Conservation (phyloP, 2,888 invertebrate genomes). For the Scotopteryx bipunctaria region DNA sequence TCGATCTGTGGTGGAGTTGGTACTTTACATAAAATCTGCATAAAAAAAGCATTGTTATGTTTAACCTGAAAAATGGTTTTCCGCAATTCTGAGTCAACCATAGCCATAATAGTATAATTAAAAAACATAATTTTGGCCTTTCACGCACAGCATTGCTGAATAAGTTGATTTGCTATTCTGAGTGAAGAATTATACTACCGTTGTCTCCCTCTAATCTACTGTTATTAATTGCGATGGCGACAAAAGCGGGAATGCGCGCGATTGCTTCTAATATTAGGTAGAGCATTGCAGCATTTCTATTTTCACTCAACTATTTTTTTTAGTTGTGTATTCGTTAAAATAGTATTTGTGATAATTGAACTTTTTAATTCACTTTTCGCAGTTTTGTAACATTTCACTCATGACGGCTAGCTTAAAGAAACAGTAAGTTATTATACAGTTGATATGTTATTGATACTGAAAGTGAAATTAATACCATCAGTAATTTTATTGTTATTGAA, state of each 20-base stretch:
- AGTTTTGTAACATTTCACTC: background rate
- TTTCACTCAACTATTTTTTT: background rate
- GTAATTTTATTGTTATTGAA: conserved; percentile 68
- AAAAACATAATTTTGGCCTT: no score
- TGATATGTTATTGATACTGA: conserved; percentile 35
- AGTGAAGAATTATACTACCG: conserved; percentile 35
- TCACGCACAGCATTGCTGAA: no score
- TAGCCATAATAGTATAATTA: no score
- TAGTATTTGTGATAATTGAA: no score
- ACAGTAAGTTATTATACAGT: conserved; percentile 2
- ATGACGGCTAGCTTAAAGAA: background rate
- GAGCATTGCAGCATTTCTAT: background rate
- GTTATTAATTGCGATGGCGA: conserved; percentile 73
- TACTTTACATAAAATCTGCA: no score
- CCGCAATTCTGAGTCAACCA: no score
- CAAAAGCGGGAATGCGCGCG: conserved; percentile 58
- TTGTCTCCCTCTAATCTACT: conserved; percentile 63
- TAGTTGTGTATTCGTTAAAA: background rate
- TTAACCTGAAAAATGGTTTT: no score
- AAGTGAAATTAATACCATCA: conserved; percentile 50
- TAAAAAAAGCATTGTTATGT: no score
- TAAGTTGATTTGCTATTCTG: no score
- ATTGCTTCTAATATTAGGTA: conserved; percentile 36
- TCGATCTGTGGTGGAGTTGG: no score
- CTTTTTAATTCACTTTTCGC: no score